These are phyloP conservation scores for Synodontis membranacea DNA, from an alignment of 2,113 vertebrate genomes.

Conservation along the genomic window DNA sequence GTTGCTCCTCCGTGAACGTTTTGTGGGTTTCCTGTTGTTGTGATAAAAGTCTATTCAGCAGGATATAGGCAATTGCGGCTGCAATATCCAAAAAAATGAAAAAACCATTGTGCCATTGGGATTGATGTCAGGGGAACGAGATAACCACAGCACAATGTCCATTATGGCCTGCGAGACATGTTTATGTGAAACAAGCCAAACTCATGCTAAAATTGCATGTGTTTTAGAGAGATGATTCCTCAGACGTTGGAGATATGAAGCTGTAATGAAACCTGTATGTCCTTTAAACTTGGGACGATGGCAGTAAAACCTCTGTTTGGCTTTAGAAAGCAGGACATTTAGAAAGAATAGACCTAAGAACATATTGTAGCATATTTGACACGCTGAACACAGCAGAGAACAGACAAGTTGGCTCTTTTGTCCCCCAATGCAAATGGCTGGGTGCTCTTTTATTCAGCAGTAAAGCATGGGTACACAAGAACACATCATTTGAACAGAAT, in stretches of 20 bases:
- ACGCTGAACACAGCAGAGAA: too few relatives aligned
- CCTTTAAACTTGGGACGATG: neutral
- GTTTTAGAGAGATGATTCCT: neutral
- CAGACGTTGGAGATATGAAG: neutral
- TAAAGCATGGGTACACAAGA: too few relatives aligned
- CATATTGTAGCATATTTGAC: too few relatives aligned
- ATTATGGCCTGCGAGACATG: neutral
- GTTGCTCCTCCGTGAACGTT: neutral
- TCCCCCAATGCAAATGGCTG: too few relatives aligned
- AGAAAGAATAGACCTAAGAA: too few relatives aligned
- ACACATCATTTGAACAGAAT: too few relatives aligned
- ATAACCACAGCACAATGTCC: neutral
- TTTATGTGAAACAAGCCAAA: neutral
- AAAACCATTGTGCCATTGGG: neutral
- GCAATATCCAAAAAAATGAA: neutral
- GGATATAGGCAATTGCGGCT: neutral
- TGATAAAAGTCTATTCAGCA: conserved; percentile 1
- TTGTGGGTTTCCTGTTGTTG: conserved; percentile 16
- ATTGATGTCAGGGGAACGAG: neutral
- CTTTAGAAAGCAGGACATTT: neutral
- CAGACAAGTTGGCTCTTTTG: too few relatives aligned
- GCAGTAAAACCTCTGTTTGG: neutral
- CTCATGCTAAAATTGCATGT: neutral
- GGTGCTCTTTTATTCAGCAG: too few relatives aligned
- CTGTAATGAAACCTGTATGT: neutral